Conservation (phyloP, 64 coral and sea anemone species). For the Montipora foliosa region DNA sequence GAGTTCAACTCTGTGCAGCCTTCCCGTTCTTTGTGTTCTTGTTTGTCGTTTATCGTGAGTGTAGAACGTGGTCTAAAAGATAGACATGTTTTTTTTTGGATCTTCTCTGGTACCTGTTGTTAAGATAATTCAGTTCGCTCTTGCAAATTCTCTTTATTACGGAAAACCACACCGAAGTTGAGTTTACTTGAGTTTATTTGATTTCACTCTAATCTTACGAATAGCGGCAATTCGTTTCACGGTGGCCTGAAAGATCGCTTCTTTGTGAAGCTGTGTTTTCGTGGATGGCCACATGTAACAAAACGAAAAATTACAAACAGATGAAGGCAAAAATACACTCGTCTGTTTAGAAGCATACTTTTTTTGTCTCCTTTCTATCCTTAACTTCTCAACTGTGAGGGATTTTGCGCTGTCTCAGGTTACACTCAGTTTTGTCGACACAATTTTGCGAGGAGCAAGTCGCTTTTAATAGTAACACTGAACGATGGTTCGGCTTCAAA, state of each 20-base stretch:
- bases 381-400: background rate
- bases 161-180: background rate
- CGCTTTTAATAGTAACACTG: background rate
- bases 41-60: background rate
- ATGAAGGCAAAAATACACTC: slow-evolving; percentile 2
- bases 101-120: background rate
- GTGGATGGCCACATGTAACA: slow-evolving; percentile 28
- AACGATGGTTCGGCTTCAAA: background rate
- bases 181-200: background rate
- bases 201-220: background rate
- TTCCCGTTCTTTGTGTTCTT: background rate
- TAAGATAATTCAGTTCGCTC: background rate
- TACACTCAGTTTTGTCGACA: background rate
- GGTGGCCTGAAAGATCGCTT: background rate
- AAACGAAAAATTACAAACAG: slow-evolving; percentile 18
- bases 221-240: background rate
- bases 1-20: background rate
- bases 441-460: background rate
- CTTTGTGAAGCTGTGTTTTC: background rate
- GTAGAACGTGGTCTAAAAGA: slow-evolving; percentile 12
- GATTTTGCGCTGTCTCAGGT: background rate
- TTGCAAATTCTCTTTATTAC: background rate
- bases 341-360: background rate
- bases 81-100: background rate
- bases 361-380: background rate